A percentile compares a stretch with the other conserved stretches of the same genome.
These are phyloP conservation scores for Pantherophis vulpinus DNA, from an alignment of 2,797 vertebrate species.

Conservation along the genomic window DNA sequence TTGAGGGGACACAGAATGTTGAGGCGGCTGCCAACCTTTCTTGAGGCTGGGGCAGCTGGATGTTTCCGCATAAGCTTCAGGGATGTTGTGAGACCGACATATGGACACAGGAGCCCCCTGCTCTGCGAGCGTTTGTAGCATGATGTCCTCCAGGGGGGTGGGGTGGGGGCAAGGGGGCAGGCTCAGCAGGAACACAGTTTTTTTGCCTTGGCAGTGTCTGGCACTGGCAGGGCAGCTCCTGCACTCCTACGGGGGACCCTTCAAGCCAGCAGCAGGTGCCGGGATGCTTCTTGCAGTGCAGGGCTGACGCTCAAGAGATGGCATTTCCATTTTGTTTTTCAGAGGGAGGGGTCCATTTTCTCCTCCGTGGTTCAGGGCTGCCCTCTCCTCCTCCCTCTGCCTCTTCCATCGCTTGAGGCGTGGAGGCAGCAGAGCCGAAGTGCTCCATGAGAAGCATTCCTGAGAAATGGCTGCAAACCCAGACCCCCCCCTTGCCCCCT, in stretches of 20 bases:
- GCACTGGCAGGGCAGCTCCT: background rate
- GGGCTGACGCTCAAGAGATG: background rate
- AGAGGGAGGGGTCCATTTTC: background rate
- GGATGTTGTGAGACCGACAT: background rate
- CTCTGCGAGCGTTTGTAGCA: background rate
- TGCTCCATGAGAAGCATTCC: background rate
- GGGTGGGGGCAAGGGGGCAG: too few relatives aligned
- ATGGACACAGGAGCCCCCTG: background rate
- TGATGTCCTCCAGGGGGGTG: background rate
- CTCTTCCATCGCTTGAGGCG: background rate
- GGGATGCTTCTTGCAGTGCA: background rate
- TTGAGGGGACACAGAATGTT: background rate
- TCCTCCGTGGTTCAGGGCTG: background rate
- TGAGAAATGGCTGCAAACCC: background rate
- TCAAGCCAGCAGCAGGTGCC: background rate
- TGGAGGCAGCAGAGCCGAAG: background rate
- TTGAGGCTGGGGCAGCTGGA: background rate
- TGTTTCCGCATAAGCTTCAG: background rate
- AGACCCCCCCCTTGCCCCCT: background rate
- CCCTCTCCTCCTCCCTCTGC: background rate
- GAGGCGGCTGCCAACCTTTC: background rate
- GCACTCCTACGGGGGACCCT: accelerated
- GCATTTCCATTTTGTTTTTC: background rate
- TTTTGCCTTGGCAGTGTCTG: background rate
- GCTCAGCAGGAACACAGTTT: background rate